Evolutionary conservation across 1,140 invertebrate species (phyloP).

Genomic region (Cyrtorhinus lividipennis): DNA sequence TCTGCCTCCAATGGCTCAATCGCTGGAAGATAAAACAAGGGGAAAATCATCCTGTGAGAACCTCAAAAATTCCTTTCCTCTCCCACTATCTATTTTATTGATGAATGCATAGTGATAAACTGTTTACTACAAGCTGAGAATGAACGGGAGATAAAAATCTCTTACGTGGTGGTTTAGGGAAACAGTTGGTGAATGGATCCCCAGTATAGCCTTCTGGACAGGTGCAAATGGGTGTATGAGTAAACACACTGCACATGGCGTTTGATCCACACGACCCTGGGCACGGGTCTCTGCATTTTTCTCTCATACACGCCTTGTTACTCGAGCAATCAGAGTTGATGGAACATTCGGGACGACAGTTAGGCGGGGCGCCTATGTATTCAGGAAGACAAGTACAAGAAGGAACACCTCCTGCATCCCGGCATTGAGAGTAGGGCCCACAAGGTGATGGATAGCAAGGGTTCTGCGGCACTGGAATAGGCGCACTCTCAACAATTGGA

Average conservation of each 20-base stretch:
- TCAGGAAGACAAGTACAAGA: slow-evolving; percentile 31
- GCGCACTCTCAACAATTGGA: slow-evolving; percentile 20
- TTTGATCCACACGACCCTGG: slow-evolving; percentile 31
- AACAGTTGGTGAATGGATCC: slow-evolving; percentile 36
- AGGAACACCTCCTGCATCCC: slow-evolving; percentile 29
- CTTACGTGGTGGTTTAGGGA: slow-evolving; percentile 27
- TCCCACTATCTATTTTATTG: too few relatives aligned
- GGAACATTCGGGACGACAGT: slow-evolving; percentile 34
- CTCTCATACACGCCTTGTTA: slow-evolving; percentile 30
- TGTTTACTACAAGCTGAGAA: too few relatives aligned
- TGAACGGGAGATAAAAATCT: too few relatives aligned
- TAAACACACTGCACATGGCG: slow-evolving; percentile 33
- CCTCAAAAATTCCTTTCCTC: neutral
- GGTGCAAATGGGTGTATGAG: slow-evolving; percentile 34
- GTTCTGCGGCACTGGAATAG: slow-evolving; percentile 24
- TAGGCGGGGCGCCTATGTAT: slow-evolving; percentile 31
- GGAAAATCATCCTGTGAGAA: neutral
- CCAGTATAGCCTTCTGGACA: slow-evolving; percentile 34
- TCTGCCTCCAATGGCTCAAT: slow-evolving; percentile 29
- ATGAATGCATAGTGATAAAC: too few relatives aligned
- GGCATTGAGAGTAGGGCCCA: slow-evolving; percentile 37
- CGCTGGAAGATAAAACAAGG: slow-evolving; percentile 9
- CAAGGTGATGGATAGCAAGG: slow-evolving; percentile 38
- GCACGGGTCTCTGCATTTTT: slow-evolving; percentile 31
- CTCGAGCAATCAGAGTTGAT: slow-evolving; percentile 31